Conservation (phyloP, 2,113 vertebrate species). For the Tautogolabrus adspersus region DNA sequence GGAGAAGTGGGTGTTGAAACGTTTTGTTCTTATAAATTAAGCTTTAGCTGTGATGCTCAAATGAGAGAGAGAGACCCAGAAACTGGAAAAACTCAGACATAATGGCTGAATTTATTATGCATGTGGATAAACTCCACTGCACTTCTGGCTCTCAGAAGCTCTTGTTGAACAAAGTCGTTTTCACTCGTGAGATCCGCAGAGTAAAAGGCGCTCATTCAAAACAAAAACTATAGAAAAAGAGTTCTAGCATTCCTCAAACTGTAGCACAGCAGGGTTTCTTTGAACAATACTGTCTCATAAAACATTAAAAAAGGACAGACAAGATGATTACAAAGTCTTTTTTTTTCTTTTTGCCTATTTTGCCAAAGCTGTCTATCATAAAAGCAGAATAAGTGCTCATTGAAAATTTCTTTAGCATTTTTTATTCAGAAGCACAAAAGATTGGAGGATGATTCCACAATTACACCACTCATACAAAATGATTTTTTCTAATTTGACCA, state of each 20-base stretch:
- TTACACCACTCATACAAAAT: background rate
- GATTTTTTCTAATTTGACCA: background rate
- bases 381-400: too few species aligned
- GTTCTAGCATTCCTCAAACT: background rate
- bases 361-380: background rate
- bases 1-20: constrained; percentile 40
- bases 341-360: background rate
- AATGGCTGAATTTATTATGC: constrained; percentile 51
- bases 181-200: background rate
- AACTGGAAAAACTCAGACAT: constrained; percentile 34
- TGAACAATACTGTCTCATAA: background rate
- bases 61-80: constrained; percentile 31
- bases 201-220: constrained; percentile 15
- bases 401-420: too few species aligned
- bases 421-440: background rate
- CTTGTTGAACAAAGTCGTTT: constrained; percentile 20
- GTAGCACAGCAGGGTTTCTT: background rate
- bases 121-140: constrained; percentile 43
- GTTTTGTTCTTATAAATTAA: constrained; percentile 56
- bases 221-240: constrained; percentile 17
- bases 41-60: constrained; percentile 30
- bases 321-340: background rate
- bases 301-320: background rate
- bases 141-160: constrained; percentile 16
- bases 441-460: background rate